phyloP scores from a whole-genome alignment of 2,113 vertebrate genomes.

The Epinephelus cyanopodus region DNA sequence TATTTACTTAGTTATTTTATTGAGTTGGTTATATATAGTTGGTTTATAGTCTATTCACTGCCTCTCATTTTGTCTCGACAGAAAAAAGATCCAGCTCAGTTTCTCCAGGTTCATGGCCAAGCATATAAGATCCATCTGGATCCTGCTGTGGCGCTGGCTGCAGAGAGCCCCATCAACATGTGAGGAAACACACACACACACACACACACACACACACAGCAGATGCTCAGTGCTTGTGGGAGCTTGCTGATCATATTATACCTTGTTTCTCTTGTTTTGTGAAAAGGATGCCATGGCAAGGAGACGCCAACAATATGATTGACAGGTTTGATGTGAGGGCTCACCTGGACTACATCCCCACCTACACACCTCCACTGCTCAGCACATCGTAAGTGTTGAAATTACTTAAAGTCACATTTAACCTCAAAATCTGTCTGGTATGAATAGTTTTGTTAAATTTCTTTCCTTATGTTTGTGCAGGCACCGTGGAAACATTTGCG shows the following conservation, averaged over 20 bases:
- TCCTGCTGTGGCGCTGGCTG: slow-evolving; percentile 93
- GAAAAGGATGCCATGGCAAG: slow-evolving; percentile 97
- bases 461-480: not conserved
- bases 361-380: slow-evolving; percentile 91
- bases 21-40: not conserved
- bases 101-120: slow-evolving; percentile 94
- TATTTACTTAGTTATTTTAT: not conserved
- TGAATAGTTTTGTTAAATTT: not conserved
- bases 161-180: slow-evolving; percentile 97
- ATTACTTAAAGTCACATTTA: not conserved
- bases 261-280: slow-evolving; percentile 14
- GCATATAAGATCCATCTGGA: slow-evolving; percentile 96
- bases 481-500: not conserved
- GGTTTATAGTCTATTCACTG: not conserved
- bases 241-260: not conserved
- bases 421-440: not conserved
- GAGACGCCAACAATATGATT: slow-evolving; percentile 97
- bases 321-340: slow-evolving; percentile 96
- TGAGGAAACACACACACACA: slow-evolving; percentile 75
- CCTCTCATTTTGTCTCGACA: slow-evolving; percentile 56
- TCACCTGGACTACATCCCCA: slow-evolving; percentile 94
- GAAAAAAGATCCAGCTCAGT: slow-evolving; percentile 98
- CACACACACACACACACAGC: not conserved
- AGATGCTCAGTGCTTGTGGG: not conserved
- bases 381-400: slow-evolving; percentile 88